Percentiles rank a stretch among this genome's conserved stretches.
These are phyloP conservation scores for Parnassius mnemosyne DNA, from an alignment of 2,888 invertebrate genomes.

Conservation along the genomic window DNA sequence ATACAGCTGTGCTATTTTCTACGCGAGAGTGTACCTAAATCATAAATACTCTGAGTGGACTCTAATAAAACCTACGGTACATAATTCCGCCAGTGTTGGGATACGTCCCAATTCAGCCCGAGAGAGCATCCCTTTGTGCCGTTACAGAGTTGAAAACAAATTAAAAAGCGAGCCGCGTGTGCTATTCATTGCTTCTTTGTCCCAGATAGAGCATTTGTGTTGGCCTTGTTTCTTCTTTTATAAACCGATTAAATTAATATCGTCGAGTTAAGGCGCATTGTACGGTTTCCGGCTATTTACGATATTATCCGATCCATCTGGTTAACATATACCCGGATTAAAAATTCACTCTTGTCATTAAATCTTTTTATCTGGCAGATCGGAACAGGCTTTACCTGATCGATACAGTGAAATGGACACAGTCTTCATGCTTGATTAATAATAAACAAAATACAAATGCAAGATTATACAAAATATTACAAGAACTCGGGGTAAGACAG, in stretches of 20 bases:
- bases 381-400: no score
- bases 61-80: constrained; percentile 3
- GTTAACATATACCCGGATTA: no score
- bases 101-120: constrained; percentile 3
- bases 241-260: constrained; percentile 2
- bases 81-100: constrained; percentile 3
- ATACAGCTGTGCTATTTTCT: not conserved
- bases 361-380: no score
- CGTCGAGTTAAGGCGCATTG: no score
- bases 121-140: constrained; percentile 1
- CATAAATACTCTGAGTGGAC: not conserved
- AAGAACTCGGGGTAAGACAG: no score
- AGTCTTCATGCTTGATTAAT: no score
- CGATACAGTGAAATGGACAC: no score
- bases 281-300: no score
- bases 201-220: constrained; percentile 7
- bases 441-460: no score
- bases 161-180: constrained; percentile 22
- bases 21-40: not conserved
- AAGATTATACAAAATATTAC: no score
- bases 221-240: constrained; percentile 5
- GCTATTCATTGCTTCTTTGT: constrained; percentile 22
- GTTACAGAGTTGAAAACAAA: constrained; percentile 13
- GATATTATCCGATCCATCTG: no score
- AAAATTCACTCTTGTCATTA: no score